Conservation (phyloP, 2,888 invertebrate species). For the Zelleria hepariella region DNA sequence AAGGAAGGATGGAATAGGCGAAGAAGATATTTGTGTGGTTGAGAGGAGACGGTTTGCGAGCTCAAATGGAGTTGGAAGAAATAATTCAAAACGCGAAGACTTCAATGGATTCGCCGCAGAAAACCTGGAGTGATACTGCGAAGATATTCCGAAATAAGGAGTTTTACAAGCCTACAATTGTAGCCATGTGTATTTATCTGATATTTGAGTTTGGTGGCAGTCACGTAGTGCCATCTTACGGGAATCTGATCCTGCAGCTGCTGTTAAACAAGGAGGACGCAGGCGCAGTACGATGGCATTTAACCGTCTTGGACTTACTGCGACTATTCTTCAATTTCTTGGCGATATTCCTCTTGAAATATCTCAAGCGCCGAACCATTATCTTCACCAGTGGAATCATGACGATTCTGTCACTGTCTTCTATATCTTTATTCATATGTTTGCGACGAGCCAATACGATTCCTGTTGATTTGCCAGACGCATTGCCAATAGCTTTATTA, state of each 20-base stretch:
- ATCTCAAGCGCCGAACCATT: not conserved
- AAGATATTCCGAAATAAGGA: slow-evolving; percentile 20
- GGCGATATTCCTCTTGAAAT: slow-evolving; percentile 1
- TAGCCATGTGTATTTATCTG: slow-evolving; percentile 25
- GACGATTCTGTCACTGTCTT: not conserved
- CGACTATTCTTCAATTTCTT: not conserved
- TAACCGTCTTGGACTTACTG: not conserved
- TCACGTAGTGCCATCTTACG: slow-evolving; percentile 22
- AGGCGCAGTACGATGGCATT: not conserved
- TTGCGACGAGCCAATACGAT: not conserved
- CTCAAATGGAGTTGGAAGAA: slow-evolving; percentile 26
- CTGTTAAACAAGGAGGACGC: not conserved
- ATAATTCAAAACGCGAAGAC: slow-evolving; percentile 18
- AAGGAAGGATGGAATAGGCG: slow-evolving; percentile 49
- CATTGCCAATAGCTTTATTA: slow-evolving; percentile 3
- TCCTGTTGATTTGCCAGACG: not conserved
- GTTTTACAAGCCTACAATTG: slow-evolving; percentile 25
- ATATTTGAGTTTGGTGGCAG: slow-evolving; percentile 24
- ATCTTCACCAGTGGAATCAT: slow-evolving; percentile 1
- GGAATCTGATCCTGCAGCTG: not conserved
- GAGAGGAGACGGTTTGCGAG: slow-evolving; percentile 37
- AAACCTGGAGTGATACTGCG: slow-evolving; percentile 10
- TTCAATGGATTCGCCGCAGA: slow-evolving; percentile 9
- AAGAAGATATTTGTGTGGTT: slow-evolving; percentile 52
- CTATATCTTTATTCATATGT: not conserved